Evolutionary conservation across 2,888 invertebrate species (phyloP).

Genomic region (Coenonympha glycerion): DNA sequence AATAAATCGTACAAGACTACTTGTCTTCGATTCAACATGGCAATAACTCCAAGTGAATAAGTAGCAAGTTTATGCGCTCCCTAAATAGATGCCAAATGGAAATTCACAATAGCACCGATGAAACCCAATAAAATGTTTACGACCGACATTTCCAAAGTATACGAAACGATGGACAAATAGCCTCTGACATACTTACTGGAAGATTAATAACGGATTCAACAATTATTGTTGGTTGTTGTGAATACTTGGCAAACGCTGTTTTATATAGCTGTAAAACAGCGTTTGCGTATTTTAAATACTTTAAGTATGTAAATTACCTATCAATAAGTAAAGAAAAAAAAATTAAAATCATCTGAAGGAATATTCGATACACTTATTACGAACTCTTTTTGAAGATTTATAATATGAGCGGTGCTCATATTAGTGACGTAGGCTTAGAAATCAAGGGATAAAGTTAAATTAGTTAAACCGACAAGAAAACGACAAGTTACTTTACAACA

Average conservation of each 20-base stretch:
- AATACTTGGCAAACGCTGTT: slow-evolving; percentile 11
- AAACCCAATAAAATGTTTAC: slow-evolving; percentile 54
- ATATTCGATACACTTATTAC: too few relatives aligned
- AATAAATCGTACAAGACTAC: slow-evolving; percentile 3
- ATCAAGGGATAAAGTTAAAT: too few relatives aligned
- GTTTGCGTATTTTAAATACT: too few relatives aligned
- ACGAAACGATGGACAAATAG: slow-evolving; percentile 22
- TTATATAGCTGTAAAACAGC: too few relatives aligned
- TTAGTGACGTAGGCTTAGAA: too few relatives aligned
- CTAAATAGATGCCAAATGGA: slow-evolving; percentile 43
- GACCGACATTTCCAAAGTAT: slow-evolving; percentile 44
- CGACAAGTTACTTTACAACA: too few relatives aligned
- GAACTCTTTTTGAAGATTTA: too few relatives aligned
- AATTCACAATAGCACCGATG: slow-evolving; percentile 45
- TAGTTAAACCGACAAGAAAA: too few relatives aligned
- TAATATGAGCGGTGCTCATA: too few relatives aligned
- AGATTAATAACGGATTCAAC: slow-evolving; percentile 13
- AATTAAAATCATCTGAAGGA: too few relatives aligned
- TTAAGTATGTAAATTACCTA: too few relatives aligned
- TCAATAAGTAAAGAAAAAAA: too few relatives aligned
- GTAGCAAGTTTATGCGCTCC: slow-evolving; percentile 34
- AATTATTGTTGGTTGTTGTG: slow-evolving; percentile 9
- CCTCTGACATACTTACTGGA: slow-evolving; percentile 12
- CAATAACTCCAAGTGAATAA: slow-evolving; percentile 16
- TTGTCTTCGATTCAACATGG: slow-evolving; percentile 6